Evolutionary conservation across 2,797 vertebrate genomes (phyloP).

Genomic region (Gobionotothen gibberifrons): DNA sequence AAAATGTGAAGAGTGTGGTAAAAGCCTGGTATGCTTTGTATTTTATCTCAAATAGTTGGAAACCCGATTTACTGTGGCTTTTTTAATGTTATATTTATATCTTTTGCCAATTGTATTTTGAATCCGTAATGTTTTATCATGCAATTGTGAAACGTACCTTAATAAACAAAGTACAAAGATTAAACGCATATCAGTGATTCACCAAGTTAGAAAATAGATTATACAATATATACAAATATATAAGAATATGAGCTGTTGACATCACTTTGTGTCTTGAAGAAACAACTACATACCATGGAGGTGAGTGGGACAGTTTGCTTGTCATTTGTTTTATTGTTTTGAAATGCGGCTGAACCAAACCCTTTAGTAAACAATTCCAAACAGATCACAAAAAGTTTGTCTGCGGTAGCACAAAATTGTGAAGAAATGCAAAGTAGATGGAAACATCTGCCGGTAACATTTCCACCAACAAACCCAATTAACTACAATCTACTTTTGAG

Average conservation of each 20-base stretch:
- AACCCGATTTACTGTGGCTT: not conserved
- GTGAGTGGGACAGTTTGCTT: not conserved
- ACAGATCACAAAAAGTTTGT: not conserved
- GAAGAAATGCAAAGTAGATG: not conserved
- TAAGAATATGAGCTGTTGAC: not conserved
- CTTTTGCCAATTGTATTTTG: not conserved
- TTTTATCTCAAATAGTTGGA: not conserved
- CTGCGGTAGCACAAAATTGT: not conserved
- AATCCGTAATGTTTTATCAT: not conserved
- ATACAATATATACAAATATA: not conserved
- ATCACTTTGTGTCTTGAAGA: not conserved
- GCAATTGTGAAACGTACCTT: not conserved
- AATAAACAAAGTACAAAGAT: not conserved
- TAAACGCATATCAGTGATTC: not conserved
- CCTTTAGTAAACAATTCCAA: not conserved
- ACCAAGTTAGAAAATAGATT: not conserved
- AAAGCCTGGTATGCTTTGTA: not conserved
- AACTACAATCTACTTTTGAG: not conserved
- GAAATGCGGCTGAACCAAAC: not conserved
- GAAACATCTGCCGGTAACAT: not conserved
- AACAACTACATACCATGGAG: not conserved
- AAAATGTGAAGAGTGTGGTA: slow-evolving; percentile 31
- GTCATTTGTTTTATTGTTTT: not conserved
- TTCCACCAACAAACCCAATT: not conserved
- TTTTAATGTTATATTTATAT: not conserved